A percentile compares a stretch with the other conserved stretches of the same genome.
Conservation (phyloP, 92 coral and sea anemone species). For the Zoanthus sociatus region DNA sequence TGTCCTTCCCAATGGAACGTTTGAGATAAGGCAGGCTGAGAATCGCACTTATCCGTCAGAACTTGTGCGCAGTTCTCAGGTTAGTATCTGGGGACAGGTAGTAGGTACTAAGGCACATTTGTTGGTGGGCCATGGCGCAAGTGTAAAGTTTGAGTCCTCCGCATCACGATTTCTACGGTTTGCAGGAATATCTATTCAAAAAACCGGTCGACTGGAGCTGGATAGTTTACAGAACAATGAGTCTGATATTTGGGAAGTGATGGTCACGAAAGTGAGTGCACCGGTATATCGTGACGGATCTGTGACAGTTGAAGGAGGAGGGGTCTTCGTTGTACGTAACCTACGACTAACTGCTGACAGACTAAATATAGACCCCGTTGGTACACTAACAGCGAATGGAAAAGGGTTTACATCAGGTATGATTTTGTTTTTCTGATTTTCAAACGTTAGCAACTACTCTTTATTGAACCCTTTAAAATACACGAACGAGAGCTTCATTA, state of each 20-base stretch:
- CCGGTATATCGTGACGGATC: conserved; percentile 75
- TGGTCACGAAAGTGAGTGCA: conserved; percentile 59
- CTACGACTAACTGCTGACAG: conserved; percentile 61
- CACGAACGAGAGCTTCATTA: too few relatives aligned
- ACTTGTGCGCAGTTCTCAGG: conserved; percentile 66
- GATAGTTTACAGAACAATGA: conserved; percentile 59
- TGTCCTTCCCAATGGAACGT: conserved; percentile 77
- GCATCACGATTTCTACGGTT: conserved; percentile 67
- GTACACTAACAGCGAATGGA: conserved; percentile 69
- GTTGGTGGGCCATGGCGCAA: conserved; percentile 75
- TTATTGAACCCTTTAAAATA: too few relatives aligned
- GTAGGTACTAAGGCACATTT: conserved; percentile 70
- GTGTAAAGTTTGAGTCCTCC: conserved; percentile 61
- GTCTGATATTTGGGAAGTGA: conserved; percentile 70
- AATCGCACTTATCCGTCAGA: conserved; percentile 59
- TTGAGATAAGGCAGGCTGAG: conserved; percentile 72
- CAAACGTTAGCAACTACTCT: too few relatives aligned
- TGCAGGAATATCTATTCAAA: conserved; percentile 77
- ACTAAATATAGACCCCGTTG: conserved; percentile 66
- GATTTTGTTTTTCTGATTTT: too few relatives aligned
- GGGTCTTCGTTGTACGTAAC: conserved; percentile 63
- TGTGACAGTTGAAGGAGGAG: conserved; percentile 76
- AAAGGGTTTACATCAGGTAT: conserved; percentile 70
- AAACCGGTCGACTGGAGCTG: conserved; percentile 69
- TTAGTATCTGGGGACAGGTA: conserved; percentile 73